Evolutionary conservation across 2,888 invertebrate species (phyloP).

Genomic region (Dioctria rufipes): DNA sequence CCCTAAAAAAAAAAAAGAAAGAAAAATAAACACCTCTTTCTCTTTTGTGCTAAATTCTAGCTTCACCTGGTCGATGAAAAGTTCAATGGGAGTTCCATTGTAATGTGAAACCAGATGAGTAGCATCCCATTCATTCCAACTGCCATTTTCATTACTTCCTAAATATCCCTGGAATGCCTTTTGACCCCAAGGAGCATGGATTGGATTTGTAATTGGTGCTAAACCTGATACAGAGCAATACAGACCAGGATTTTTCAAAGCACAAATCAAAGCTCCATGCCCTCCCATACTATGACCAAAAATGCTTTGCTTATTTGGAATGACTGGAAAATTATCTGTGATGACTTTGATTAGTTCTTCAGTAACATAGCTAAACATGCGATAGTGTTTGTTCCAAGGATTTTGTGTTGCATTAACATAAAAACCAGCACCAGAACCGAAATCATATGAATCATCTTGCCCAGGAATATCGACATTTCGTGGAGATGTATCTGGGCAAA

Average conservation of each 20-base stretch:
- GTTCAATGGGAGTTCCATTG: conserved; percentile 83
- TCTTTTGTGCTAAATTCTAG: not conserved
- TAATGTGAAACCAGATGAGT: conserved; percentile 84
- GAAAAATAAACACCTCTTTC: not conserved
- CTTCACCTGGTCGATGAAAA: conserved; percentile 79
- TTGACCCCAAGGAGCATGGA: conserved; percentile 84
- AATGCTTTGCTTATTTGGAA: conserved; percentile 77
- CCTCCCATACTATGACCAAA: conserved; percentile 96
- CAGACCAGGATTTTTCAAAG: conserved; percentile 88
- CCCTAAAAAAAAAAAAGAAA: conserved; percentile 77
- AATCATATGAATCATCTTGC: conserved; percentile 91
- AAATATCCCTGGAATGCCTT: conserved; percentile 87
- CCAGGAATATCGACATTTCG: conserved; percentile 88
- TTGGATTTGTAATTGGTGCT: conserved; percentile 92
- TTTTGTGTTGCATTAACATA: conserved; percentile 90
- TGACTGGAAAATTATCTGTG: conserved; percentile 79
- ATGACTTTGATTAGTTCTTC: conserved; percentile 84
- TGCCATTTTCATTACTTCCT: conserved; percentile 75
- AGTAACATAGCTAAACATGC: conserved; percentile 93
- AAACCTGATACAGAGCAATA: conserved; percentile 91
- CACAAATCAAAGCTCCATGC: conserved; percentile 91
- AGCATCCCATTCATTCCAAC: conserved; percentile 89
- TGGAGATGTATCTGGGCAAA: conserved; percentile 95
- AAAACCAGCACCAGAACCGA: conserved; percentile 94
- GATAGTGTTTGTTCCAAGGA: conserved; percentile 90